Conservation (phyloP, 2,797 vertebrate species). For the Macropodus opercularis region DNA sequence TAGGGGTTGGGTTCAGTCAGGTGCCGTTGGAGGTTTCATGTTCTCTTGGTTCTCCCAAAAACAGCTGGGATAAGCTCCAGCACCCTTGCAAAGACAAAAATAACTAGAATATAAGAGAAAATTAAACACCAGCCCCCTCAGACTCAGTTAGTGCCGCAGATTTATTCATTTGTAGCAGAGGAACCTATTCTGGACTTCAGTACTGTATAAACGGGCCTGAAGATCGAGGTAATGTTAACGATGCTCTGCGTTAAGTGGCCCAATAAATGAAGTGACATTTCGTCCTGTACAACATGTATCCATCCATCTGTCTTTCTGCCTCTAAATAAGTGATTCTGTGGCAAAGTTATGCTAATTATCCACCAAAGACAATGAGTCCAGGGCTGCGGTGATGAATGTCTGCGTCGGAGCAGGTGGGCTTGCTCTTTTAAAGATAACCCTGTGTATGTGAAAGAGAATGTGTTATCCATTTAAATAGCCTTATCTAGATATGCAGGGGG, state of each 20-base stretch:
- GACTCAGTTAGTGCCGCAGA: conserved; percentile 6
- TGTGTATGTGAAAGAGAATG: conserved; percentile 76
- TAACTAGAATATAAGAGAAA: too few species aligned
- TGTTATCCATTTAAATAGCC: conserved; percentile 82
- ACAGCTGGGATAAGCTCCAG: too few species aligned
- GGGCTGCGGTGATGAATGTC: conserved; percentile 70
- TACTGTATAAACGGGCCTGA: conserved; percentile 15
- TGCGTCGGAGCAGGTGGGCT: conserved; percentile 73
- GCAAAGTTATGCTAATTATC: conserved; percentile 65
- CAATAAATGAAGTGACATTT: conserved; percentile 37
- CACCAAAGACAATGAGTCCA: conserved; percentile 45
- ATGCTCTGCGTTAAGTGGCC: conserved; percentile 18
- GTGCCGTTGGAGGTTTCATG: too few species aligned
- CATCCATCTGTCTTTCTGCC: conserved; percentile 33
- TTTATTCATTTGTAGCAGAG: conserved; percentile 26
- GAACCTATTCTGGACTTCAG: background rate
- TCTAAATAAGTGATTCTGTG: conserved; percentile 47
- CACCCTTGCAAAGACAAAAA: too few species aligned
- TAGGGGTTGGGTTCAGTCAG: too few species aligned
- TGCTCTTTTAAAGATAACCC: conserved; percentile 80
- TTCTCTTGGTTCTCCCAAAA: too few species aligned
- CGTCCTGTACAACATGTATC: conserved; percentile 36
- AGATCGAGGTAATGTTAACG: conserved; percentile 28
- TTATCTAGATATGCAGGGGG: conserved; percentile 81
- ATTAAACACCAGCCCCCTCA: too few species aligned